Evolutionary conservation across 2,113 vertebrate genomes (phyloP), one percentile per base, ranked within the genome.

Genomic region (Ranitomeya variabilis): DNA sequence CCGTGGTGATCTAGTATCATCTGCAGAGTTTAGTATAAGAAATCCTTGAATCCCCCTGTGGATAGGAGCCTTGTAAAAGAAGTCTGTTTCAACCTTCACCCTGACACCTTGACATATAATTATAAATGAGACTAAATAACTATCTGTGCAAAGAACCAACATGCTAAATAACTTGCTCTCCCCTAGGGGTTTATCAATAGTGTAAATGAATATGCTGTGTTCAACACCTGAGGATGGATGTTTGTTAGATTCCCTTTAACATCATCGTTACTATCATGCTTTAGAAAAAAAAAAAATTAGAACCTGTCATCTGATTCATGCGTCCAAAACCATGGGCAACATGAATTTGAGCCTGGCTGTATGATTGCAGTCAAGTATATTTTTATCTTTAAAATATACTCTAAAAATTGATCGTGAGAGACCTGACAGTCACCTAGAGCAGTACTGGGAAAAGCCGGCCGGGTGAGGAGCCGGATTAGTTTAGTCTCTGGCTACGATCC

Each of bases 191-290:
- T 69, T 85, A 69, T 31, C 82, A 57, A 81, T 78, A 78, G 74
- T 74, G 57, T 83, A 88, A 88, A 88, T 89, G 60, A 84, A 84
- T 57, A 89, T 79, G 74, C 78, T 88, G 31, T 78, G 87, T 89
- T 79, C 82, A 69, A 31, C 67, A 66, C 45, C 74, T 26, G 51
- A 57, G 82, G 73, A 89, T 84, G 81, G 74, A 78, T 89, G 87
- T 85, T 79, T 85, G 64, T 45, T 89, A 85, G 73, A 85, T 85
- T 52, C 62, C 73, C 23, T 59, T 59, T 79, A 81, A 89, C 79
- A 79, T 79, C 26, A 23, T 23, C 12, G 31, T 55, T n/a, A 31
- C 26, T 31, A 31, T 31, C 26, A 31, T 31, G 2, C 26, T 31
- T 31, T 31, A 31, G 26, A 31, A 31, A 31, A 31, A 31, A 31